Percentiles rank a stretch among this genome's conserved stretches.
These are phyloP conservation scores for Leucosticte australis DNA, from an alignment of 2,113 vertebrate species.

Conservation along the genomic window DNA sequence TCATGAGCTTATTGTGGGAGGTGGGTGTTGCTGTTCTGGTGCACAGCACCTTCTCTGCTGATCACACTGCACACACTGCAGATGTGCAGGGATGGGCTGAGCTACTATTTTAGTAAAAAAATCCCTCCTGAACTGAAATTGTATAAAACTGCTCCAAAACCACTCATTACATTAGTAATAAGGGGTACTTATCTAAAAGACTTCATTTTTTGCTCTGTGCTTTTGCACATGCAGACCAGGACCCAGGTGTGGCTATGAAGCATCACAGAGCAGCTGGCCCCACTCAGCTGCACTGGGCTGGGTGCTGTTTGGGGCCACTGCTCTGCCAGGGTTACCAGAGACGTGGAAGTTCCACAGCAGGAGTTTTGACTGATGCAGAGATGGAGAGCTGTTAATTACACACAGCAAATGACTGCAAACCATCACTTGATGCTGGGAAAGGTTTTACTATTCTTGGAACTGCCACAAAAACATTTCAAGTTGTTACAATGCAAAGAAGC, in stretches of 20 bases:
- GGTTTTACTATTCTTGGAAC: constrained; percentile 33
- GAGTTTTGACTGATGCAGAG: neutral
- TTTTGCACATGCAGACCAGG: neutral
- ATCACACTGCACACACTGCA: neutral
- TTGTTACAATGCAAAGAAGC: neutral
- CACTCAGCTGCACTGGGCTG: neutral
- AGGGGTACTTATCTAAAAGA: neutral
- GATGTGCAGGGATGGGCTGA: neutral
- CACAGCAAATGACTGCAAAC: neutral
- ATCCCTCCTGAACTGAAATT: neutral
- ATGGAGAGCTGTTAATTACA: fast-evolving
- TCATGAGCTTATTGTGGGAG: neutral
- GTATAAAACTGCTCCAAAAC: neutral
- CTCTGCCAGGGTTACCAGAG: neutral
- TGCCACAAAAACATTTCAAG: neutral
- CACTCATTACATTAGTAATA: neutral
- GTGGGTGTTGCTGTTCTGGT: neutral
- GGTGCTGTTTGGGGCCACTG: neutral
- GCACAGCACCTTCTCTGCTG: neutral
- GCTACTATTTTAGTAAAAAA: neutral
- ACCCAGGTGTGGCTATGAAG: neutral
- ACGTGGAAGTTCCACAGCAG: neutral
- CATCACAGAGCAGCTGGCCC: neutral
- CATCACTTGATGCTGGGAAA: neutral
- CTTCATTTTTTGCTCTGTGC: fast-evolving